These are phyloP conservation scores for Alcis repandata DNA, from an alignment of 2,888 invertebrate species.

Conservation along the genomic window DNA sequence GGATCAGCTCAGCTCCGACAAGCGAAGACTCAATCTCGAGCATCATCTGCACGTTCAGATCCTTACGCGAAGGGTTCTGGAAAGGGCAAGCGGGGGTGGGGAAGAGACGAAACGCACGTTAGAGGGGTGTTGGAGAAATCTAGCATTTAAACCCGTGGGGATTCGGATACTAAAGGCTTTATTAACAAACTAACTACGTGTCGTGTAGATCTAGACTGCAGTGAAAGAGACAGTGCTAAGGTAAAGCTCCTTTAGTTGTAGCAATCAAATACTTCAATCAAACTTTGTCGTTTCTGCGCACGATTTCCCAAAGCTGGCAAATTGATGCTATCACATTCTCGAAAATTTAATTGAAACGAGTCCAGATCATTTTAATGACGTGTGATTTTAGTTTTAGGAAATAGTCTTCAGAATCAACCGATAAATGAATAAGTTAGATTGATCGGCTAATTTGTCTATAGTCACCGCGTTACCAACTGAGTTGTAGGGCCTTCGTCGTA, in stretches of 20 bases:
- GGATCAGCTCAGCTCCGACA: slow-evolving; percentile 92
- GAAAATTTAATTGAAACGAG: background rate
- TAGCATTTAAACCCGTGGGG: background rate
- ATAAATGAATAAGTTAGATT: background rate
- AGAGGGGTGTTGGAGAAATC: slow-evolving; percentile 38
- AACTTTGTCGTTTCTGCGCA: slow-evolving; percentile 1
- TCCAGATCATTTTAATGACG: background rate
- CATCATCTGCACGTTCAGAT: slow-evolving; percentile 97
- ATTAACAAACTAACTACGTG: too few species aligned
- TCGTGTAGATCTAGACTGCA: background rate
- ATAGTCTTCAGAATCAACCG: background rate
- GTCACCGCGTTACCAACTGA: too few species aligned
- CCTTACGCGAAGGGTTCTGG: slow-evolving; percentile 95
- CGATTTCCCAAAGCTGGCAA: background rate
- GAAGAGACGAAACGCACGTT: slow-evolving; percentile 54
- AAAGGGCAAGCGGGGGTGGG: slow-evolving; percentile 70
- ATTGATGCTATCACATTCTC: background rate
- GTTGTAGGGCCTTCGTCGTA: too few species aligned
- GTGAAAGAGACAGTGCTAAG: too few species aligned
- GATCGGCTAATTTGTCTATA: background rate
- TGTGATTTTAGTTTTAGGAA: background rate
- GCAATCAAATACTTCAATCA: background rate
- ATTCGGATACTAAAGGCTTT: background rate
- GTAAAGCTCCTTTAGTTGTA: background rate
- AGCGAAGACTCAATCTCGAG: slow-evolving; percentile 95